A percentile compares a stretch with the other conserved stretches of the same genome.
phyloP scores from a whole-genome alignment of 1,140 invertebrate genomes.

The Semibalanus balanoides region DNA sequence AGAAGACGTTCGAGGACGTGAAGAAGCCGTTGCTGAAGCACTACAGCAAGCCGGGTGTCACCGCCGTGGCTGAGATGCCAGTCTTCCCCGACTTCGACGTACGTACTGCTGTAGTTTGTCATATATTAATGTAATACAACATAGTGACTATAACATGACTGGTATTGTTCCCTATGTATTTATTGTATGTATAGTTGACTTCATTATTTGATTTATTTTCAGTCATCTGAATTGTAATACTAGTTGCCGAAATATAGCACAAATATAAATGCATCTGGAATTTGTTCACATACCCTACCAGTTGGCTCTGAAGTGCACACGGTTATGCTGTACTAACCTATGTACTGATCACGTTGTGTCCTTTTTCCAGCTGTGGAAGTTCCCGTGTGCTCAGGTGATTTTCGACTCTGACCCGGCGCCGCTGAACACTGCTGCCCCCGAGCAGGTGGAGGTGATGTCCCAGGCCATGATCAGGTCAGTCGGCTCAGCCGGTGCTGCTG shows the following conservation, averaged over 20 bases:
- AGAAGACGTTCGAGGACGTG: conserved; percentile 92
- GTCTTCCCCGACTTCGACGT: conserved; percentile 84
- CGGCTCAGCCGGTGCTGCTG: no score
- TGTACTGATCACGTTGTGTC: conserved; percentile 4
- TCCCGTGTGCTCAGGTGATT: conserved; percentile 94
- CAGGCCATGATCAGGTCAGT: conserved; percentile 88
- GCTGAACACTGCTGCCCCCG: conserved; percentile 58
- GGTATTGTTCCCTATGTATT: no score
- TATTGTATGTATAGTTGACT: no score
- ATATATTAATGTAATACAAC: no score
- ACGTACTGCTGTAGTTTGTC: neutral
- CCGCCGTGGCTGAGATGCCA: conserved; percentile 73
- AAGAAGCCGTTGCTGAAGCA: conserved; percentile 76
- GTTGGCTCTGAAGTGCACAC: no score
- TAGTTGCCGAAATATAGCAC: no score
- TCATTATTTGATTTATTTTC: no score
- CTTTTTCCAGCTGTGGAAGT: conserved; percentile 71
- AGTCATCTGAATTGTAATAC: no score
- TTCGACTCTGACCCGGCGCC: conserved; percentile 94
- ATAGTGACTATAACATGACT: no score
- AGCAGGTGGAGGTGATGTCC: conserved; percentile 91
- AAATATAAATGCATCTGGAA: no score
- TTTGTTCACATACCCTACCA: no score
- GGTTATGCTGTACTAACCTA: no score
- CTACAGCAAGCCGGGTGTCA: conserved; percentile 87